Conservation (phyloP, 1,140 invertebrate species). For the Tetraneura akinire region DNA sequence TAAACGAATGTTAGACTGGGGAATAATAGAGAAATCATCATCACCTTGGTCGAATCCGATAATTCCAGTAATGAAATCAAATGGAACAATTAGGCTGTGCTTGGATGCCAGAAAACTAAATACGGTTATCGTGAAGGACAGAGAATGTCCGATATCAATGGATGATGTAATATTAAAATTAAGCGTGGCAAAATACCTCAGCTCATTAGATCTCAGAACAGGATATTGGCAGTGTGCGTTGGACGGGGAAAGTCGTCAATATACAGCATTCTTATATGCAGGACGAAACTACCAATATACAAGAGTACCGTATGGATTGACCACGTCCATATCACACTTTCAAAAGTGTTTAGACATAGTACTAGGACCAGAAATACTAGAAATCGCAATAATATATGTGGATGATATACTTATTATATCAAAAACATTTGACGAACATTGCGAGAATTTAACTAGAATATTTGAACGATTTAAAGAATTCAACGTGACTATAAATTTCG, state of each 20-base stretch:
- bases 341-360: neutral
- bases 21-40: neutral
- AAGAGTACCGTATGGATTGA: neutral
- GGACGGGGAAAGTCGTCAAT: neutral
- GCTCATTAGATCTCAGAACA: neutral
- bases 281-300: neutral
- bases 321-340: neutral
- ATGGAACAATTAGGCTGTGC: neutral
- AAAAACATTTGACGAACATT: neutral
- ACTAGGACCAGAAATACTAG: neutral
- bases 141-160: neutral
- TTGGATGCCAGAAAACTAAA: neutral
- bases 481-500: neutral
- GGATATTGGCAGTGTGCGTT: neutral
- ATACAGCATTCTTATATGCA: neutral
- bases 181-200: neutral
- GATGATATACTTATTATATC: slow-evolving; percentile 15
- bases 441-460: neutral
- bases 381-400: neutral
- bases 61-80: neutral
- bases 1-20: neutral
- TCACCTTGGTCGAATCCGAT: neutral
- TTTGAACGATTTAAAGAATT: neutral
- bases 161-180: neutral
- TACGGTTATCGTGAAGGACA: neutral